A percentile compares a stretch with the other conserved stretches of the same genome.
Evolutionary conservation across 1,140 invertebrate species (phyloP).

Genomic region (Arctopsyche grandis): DNA sequence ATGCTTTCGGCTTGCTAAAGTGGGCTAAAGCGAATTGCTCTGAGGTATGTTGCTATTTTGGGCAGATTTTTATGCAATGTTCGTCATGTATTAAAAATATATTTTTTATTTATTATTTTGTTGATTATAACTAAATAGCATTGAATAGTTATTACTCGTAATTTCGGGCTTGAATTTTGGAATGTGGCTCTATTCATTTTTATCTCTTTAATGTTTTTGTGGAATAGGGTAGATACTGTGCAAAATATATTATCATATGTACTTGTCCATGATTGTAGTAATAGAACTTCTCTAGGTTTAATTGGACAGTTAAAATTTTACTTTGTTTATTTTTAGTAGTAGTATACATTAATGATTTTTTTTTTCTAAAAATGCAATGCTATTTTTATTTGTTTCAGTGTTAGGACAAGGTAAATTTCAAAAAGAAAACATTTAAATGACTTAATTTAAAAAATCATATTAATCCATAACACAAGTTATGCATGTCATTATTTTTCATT

Average conservation of each 20-base stretch:
- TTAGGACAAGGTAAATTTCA: constrained; percentile 10
- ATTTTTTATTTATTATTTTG: not conserved
- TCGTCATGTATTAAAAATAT: constrained; percentile 3
- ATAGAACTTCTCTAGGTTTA: not conserved
- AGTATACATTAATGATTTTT: not conserved
- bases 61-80: constrained; percentile 17
- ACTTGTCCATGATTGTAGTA: not conserved
- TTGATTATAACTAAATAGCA: not conserved
- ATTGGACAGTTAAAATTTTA: not conserved
- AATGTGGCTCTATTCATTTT: constrained; percentile 4
- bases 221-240: not conserved
- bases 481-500: no score
- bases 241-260: not conserved
- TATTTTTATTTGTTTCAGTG: constrained; percentile 23
- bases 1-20: constrained; percentile 54
- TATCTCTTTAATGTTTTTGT: not conserved
- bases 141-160: not conserved
- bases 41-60: constrained; percentile 51
- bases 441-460: not conserved
- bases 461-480: no score
- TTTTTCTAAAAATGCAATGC: not conserved
- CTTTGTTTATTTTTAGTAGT: not conserved
- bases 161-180: constrained; percentile 19
- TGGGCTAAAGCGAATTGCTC: constrained; percentile 52
- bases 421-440: not conserved